Conservation (phyloP, 2,113 vertebrate species). For the Lampris incognitus region DNA sequence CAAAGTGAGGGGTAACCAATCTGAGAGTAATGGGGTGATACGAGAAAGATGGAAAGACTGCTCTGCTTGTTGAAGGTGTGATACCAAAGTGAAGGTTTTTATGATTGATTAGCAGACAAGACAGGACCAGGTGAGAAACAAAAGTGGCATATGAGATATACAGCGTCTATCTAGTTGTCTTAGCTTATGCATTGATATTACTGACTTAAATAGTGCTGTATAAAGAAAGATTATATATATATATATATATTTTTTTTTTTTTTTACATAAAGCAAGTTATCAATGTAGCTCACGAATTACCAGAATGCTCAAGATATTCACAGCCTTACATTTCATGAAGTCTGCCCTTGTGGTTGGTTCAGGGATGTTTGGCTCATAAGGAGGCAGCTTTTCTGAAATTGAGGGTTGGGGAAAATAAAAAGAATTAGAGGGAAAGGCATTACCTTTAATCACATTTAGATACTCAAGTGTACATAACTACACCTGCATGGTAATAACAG, state of each 20-base stretch:
- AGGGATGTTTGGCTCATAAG: slow-evolving; percentile 78
- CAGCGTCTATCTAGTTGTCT: too few relatives aligned
- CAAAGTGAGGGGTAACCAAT: slow-evolving; percentile 75
- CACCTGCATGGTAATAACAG: slow-evolving; percentile 1
- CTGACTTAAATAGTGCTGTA: too few relatives aligned
- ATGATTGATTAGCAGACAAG: too few relatives aligned
- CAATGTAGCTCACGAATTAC: neutral
- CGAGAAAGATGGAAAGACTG: neutral
- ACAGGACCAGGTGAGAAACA: too few relatives aligned
- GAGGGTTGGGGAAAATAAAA: neutral
- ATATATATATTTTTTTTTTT: too few relatives aligned
- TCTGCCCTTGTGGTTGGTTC: slow-evolving; percentile 80
- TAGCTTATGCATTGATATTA: too few relatives aligned
- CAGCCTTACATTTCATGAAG: slow-evolving; percentile 75
- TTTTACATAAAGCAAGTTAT: neutral
- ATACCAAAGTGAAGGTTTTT: too few relatives aligned
- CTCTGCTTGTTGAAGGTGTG: neutral
- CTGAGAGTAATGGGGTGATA: slow-evolving; percentile 52
- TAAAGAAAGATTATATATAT: neutral
- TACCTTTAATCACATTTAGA: neutral
- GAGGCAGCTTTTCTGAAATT: slow-evolving; percentile 64
- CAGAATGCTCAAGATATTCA: neutral
- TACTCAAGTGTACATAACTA: slow-evolving; percentile 20
- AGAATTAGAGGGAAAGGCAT: neutral
- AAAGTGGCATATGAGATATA: too few relatives aligned